Conservation (phyloP, 1,140 invertebrate species). For the Zaprionus taronus region DNA sequence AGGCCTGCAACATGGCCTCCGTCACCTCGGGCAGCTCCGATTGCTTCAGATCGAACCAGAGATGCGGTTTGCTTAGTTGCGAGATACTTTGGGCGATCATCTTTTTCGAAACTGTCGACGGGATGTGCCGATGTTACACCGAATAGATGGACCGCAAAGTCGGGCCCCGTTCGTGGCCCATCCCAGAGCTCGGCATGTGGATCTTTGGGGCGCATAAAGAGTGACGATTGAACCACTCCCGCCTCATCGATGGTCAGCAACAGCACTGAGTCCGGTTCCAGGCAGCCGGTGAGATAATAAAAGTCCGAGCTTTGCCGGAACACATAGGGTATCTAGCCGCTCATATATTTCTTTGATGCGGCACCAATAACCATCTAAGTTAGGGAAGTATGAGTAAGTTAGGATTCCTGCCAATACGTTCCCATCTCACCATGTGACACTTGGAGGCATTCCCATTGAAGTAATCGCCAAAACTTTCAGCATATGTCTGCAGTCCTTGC, state of each 20-base stretch:
- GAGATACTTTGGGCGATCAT: slow-evolving; percentile 69
- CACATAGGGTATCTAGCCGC: slow-evolving; percentile 96
- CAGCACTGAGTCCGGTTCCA: slow-evolving; percentile 94
- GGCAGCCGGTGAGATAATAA: slow-evolving; percentile 95
- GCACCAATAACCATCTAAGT: slow-evolving; percentile 92
- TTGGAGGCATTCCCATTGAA: slow-evolving; percentile 59
- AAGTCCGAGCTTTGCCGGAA: slow-evolving; percentile 98
- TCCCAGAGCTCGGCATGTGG: slow-evolving; percentile 95
- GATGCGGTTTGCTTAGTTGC: slow-evolving; percentile 45
- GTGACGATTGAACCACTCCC: slow-evolving; percentile 56
- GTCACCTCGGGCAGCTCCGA: slow-evolving; percentile 51
- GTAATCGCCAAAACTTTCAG: slow-evolving; percentile 65
- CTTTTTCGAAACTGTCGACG: slow-evolving; percentile 86
- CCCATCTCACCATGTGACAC: slow-evolving; percentile 85
- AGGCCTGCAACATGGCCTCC: slow-evolving; percentile 37
- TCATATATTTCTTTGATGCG: slow-evolving; percentile 93
- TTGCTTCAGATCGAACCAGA: slow-evolving; percentile 75
- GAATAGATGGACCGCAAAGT: slow-evolving; percentile 89
- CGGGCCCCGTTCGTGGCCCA: slow-evolving; percentile 91
- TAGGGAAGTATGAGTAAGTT: background rate
- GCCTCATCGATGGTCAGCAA: slow-evolving; percentile 86
- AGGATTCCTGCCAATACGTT: too few species aligned
- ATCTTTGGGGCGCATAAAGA: slow-evolving; percentile 87
- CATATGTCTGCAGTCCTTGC: slow-evolving; percentile 85
- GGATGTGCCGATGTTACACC: slow-evolving; percentile 90